A percentile compares a stretch with the other conserved stretches of the same genome.
Conservation (phyloP, 2,888 invertebrate species). For the Abscondita cerata region DNA sequence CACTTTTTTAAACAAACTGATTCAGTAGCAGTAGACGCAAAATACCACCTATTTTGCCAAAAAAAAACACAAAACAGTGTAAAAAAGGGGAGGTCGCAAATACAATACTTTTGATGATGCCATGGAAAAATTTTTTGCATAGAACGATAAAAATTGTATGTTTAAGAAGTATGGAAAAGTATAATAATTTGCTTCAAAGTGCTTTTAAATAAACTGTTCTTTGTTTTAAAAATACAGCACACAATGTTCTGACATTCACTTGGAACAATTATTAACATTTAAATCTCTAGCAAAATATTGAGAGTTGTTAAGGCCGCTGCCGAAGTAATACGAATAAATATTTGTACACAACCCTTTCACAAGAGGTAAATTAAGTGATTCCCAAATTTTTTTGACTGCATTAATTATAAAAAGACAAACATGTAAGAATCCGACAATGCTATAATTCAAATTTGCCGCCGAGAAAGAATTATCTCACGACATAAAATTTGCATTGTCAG, state of each 20-base stretch:
- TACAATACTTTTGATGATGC: conserved; percentile 31
- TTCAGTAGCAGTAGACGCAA: conserved; percentile 12
- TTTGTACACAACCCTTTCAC: neutral
- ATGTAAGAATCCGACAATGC: too few relatives aligned
- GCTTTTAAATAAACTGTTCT: neutral
- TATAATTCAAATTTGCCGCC: too few relatives aligned
- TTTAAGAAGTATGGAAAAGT: conserved; percentile 13
- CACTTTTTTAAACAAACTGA: conserved; percentile 4
- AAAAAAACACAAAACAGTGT: neutral
- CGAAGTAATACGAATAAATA: conserved; percentile 2
- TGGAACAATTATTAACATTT: conserved; percentile 1
- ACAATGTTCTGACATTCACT: conserved; percentile 1
- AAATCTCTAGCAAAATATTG: neutral
- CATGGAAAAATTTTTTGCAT: conserved; percentile 20
- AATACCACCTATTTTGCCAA: conserved; percentile 11
- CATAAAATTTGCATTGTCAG: too few relatives aligned
- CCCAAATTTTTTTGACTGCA: neutral
- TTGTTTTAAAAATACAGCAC: conserved; percentile 10
- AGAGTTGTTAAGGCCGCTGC: conserved; percentile 6
- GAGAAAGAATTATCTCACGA: too few relatives aligned
- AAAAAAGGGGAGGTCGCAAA: conserved; percentile 23
- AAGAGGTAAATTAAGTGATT: neutral
- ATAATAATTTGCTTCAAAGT: neutral
- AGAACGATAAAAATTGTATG: too few relatives aligned
- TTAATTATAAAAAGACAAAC: too few relatives aligned